Base-by-base conservation (phyloP, 2,113 vertebrate species). In the Emydura subglobosa region DNA sequence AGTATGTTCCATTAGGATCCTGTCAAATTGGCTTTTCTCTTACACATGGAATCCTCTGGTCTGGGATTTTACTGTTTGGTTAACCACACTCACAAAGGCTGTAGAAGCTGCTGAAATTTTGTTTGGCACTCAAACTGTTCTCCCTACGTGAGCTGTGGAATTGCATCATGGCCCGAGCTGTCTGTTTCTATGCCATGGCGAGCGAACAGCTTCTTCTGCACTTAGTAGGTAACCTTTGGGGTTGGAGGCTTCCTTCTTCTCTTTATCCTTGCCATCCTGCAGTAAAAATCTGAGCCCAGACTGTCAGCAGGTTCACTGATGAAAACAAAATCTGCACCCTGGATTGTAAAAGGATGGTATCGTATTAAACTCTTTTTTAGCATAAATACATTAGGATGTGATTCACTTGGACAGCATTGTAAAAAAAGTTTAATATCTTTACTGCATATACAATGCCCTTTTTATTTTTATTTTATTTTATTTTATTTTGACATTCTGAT, bases 401-500 rank as follows among this genome's bases (percentile, higher is more conserved):
- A 2, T 80, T 89, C 31, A 7, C 76, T 11, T 10, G 29, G 61
- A 42, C 16, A 25, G 12, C 21, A 47, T 29, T 80, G 21, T 51
- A 10, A 68, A 78, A 90, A 34, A 6, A 8, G 17, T 84, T 31
- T 79, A 57, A 4, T 8, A 88, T 13, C 5, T 3, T 68, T 12
- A 39, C 91, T 85, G 19, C 8, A 31, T 47, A 19, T 49, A 16
- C 91, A 72, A 6, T 86, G 10, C 6, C 8, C 25, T 83, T 19
- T 88, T 65, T 86, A 86, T 90, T 82, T 72, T 72, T 39, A 91
- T 57, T 92, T 2, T 94, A 86, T 90, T 82, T 72, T 72, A 44
- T 13, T 85, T 25, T n/a, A 83, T 88, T 85, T 87, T 95, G 29
- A 94, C 24, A 34, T 79, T 93, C 68, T 84, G 92, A 1, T 94